phyloP scores from a whole-genome alignment of 2,797 vertebrate species.

The Diceros bicornis region DNA sequence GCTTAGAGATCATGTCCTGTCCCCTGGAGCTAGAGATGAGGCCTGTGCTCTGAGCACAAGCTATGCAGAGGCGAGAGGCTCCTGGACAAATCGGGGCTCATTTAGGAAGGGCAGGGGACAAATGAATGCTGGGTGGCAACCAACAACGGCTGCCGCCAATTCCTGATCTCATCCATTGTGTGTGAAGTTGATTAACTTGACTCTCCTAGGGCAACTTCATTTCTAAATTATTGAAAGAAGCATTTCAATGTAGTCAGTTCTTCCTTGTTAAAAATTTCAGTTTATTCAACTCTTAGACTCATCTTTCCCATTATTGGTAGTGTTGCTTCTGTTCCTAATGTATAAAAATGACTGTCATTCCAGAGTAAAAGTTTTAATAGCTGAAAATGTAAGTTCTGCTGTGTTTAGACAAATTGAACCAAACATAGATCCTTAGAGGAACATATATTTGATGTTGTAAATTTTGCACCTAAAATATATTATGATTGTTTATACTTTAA shows the following conservation, averaged over 20 bases:
- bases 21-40: background rate
- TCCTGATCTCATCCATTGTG: background rate
- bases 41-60: background rate
- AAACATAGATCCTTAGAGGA: background rate
- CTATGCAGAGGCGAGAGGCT: background rate
- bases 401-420: background rate
- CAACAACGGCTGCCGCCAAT: background rate
- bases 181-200: background rate
- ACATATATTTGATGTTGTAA: background rate
- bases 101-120: background rate
- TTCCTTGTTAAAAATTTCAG: background rate
- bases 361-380: background rate
- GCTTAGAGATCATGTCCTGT: background rate
- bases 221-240: background rate
- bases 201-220: background rate
- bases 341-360: background rate
- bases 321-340: background rate
- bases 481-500: background rate
- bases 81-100: background rate
- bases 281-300: background rate
- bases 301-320: background rate
- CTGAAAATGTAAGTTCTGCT: background rate
- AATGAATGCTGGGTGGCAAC: background rate
- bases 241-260: background rate
- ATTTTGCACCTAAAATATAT: background rate